These are phyloP conservation scores for Adelphocoris suturalis DNA, from an alignment of 2,888 invertebrate genomes.

Conservation along the genomic window DNA sequence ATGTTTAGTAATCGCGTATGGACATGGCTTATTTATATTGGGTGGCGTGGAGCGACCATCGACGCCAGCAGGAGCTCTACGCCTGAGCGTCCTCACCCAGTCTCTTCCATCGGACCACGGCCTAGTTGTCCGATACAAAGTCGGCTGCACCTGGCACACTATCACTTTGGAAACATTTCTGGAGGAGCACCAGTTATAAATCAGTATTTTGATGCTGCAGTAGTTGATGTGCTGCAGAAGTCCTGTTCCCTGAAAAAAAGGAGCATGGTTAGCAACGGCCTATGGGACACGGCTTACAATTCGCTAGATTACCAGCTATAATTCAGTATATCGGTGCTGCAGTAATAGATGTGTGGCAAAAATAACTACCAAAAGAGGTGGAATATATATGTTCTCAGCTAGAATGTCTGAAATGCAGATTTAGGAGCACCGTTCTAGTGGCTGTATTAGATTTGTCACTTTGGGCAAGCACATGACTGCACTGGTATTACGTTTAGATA, in stretches of 20 bases:
- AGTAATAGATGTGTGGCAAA: too few relatives aligned
- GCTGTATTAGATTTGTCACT: too few relatives aligned
- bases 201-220: not conserved
- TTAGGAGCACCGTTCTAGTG: too few relatives aligned
- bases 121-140: slow-evolving; percentile 50
- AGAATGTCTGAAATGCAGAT: too few relatives aligned
- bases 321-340: not conserved
- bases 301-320: slow-evolving; percentile 36
- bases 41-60: slow-evolving; percentile 73
- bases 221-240: too few relatives aligned
- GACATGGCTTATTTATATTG: slow-evolving; percentile 75
- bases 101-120: slow-evolving; percentile 53
- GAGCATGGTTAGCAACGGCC: slow-evolving; percentile 88
- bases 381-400: too few relatives aligned
- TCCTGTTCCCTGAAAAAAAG: slow-evolving; percentile 78
- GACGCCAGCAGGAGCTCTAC: slow-evolving; percentile 72
- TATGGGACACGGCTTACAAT: slow-evolving; percentile 73
- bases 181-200: slow-evolving; percentile 46
- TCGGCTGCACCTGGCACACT: slow-evolving; percentile 63
- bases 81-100: slow-evolving; percentile 67
- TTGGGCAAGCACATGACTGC: too few relatives aligned
- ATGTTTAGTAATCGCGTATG: slow-evolving; percentile 85
- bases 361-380: too few relatives aligned
- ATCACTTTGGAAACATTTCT: slow-evolving; percentile 41
- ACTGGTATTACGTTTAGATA: too few relatives aligned